Evolutionary conservation across 2,797 vertebrate genomes (phyloP), one percentile per base, ranked within the genome.

Genomic region (Silurus aristotelis): DNA sequence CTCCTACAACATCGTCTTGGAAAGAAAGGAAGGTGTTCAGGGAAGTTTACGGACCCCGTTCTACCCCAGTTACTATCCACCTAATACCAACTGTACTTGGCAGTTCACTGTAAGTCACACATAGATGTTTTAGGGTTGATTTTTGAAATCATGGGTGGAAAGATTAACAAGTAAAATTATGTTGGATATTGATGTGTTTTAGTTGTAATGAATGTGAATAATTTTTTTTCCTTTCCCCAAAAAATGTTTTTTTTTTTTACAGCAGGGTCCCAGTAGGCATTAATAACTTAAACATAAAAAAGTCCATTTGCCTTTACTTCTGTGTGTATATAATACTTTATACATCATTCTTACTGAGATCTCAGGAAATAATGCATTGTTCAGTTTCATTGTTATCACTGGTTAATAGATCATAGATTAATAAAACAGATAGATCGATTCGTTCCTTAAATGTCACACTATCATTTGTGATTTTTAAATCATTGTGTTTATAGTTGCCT

Each of bases 41-140:
- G 98, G 97, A 0, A 91, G 90, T 25, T 93, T 98, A 0, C 85
- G 88, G 88, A 99, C 97, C 0, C 97, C 97, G 0, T 97, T 97
- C 91, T 97, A 96, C 89, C 97, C 98, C 85, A 97, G 97, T 88
- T 98, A 98, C 94, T 99, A 98, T 89, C 95, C 97, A 0, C 97
- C 97, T 0, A 94, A 95, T 87, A 97, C 96, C 0, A 95, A 96
- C 89, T 99, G 97, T 85, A 96, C 94, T 90, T 99, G 98, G 98
- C 95, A 91, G 67, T 95, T 99, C 85, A 96, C 48, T 78, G 98
- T 98, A 8, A 82, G 73, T 83, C 25, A 46, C 43, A 64, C 2
- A 20, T 46, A 8, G 31, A 15, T 73, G 22, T 43, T 15, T 1
- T 64, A 43, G 10, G 14, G 22, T 1, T 14, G 3, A 0, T 25